Conservation (phyloP, 2,888 invertebrate species). For the Selenia dentaria region DNA sequence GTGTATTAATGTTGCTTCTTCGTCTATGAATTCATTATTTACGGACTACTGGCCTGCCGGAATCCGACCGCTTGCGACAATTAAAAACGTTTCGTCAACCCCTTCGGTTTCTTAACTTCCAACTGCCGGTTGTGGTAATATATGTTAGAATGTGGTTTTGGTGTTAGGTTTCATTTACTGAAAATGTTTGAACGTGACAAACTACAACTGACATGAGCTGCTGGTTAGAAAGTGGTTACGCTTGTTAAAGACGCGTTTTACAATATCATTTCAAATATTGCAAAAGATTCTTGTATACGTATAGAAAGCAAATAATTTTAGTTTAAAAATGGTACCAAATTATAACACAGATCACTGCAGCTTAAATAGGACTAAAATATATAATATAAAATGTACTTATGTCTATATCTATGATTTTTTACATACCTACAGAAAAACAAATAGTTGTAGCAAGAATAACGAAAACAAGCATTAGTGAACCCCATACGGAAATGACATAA, state of each 20-base stretch:
- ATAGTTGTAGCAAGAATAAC: too few relatives aligned
- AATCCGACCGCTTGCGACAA: constrained; percentile 64
- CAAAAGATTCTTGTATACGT: too few relatives aligned
- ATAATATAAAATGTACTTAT: too few relatives aligned
- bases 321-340: too few relatives aligned
- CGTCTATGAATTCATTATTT: constrained; percentile 56
- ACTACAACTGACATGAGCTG: constrained; percentile 3
- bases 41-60: constrained; percentile 54
- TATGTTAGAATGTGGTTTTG: constrained; percentile 4
- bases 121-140: constrained; percentile 41
- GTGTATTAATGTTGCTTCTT: constrained; percentile 34
- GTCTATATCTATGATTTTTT: too few relatives aligned
- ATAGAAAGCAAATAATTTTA: too few relatives aligned
- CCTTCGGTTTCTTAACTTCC: constrained; percentile 59
- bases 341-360: too few relatives aligned
- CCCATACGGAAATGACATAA: too few relatives aligned
- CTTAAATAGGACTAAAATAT: too few relatives aligned
- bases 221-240: constrained; percentile 2
- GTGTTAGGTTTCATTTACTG: constrained; percentile 6
- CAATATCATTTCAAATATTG: too few relatives aligned
- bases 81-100: constrained; percentile 64
- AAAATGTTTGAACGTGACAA: constrained; percentile 5
- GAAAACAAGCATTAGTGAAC: too few relatives aligned
- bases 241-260: background rate
- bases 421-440: too few relatives aligned